A percentile compares a stretch with the other conserved stretches of the same genome.
Conservation (phyloP, 2,888 invertebrate genomes). For the Carterocephalus palaemon region DNA sequence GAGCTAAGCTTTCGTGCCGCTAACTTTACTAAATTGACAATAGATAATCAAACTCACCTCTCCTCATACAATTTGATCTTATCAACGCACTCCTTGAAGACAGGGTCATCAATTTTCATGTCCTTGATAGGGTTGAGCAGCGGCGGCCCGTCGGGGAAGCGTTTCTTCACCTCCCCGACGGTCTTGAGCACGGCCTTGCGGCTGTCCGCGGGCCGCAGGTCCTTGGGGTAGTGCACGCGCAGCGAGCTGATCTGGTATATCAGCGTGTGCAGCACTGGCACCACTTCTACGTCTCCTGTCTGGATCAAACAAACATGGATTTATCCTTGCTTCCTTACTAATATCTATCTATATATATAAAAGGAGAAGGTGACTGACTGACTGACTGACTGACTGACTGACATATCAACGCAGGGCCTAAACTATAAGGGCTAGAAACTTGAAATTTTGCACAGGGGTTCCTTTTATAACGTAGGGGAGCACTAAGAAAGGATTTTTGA, state of each 20-base stretch:
- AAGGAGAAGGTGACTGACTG: too few species aligned
- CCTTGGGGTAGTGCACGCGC: constrained; percentile 93
- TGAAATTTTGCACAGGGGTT: too few species aligned
- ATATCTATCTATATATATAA: too few species aligned
- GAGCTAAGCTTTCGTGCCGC: too few species aligned
- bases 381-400: too few species aligned
- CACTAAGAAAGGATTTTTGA: too few species aligned
- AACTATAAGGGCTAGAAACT: too few species aligned
- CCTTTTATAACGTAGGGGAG: too few species aligned
- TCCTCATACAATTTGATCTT: constrained; percentile 91
- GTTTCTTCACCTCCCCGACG: constrained; percentile 91
- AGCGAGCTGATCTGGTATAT: constrained; percentile 93
- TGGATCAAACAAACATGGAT: constrained; percentile 42
- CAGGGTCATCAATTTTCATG: constrained; percentile 94
- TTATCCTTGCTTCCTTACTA: too few species aligned
- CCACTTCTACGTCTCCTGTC: constrained; percentile 92
- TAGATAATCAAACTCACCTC: constrained; percentile 56
- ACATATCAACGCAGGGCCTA: too few species aligned
- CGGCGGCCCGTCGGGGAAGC: constrained; percentile 93
- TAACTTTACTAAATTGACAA: too few species aligned
- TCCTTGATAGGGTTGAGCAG: constrained; percentile 95
- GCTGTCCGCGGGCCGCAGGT: constrained; percentile 90
- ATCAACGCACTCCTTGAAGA: constrained; percentile 88
- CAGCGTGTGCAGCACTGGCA: constrained; percentile 89
- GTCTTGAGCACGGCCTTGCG: constrained; percentile 91